phyloP scores from a whole-genome alignment of 2,888 invertebrate species.

The Ferdinandea cuprea region DNA sequence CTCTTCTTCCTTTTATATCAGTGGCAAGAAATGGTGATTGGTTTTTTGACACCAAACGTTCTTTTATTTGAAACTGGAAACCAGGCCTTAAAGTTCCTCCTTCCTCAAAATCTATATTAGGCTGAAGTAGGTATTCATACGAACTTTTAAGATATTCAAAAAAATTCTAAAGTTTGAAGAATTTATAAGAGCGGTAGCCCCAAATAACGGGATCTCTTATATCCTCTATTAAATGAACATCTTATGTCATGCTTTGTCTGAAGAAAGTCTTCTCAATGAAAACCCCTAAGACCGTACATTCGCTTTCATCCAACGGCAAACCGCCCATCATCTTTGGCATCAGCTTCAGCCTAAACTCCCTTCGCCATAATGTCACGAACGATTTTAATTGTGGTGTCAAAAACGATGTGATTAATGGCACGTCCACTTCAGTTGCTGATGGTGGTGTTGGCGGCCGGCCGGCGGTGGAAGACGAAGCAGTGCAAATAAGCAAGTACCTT shows the following conservation, averaged over 20 bases:
- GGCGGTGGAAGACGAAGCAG: conserved; percentile 46
- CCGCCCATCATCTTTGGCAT: conserved; percentile 40
- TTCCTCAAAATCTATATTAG: too few relatives aligned
- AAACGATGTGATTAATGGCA: conserved; percentile 71
- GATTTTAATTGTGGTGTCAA: conserved; percentile 74
- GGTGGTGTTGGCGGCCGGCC: conserved; percentile 20
- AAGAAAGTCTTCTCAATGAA: background rate
- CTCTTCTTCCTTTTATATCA: too few relatives aligned
- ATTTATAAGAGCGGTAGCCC: too few relatives aligned
- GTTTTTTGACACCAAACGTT: too few relatives aligned
- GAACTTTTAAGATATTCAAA: too few relatives aligned
- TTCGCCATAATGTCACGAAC: conserved; percentile 70
- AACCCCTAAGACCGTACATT: background rate
- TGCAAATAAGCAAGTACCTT: conserved; percentile 68
- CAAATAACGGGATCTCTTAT: too few relatives aligned
- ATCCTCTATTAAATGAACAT: too few relatives aligned
- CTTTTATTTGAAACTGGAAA: too few relatives aligned
- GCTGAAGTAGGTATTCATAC: too few relatives aligned
- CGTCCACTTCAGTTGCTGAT: conserved; percentile 57
- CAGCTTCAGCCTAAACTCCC: conserved; percentile 41
- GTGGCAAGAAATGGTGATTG: too few relatives aligned
- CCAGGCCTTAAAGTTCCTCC: too few relatives aligned
- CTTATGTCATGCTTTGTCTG: background rate
- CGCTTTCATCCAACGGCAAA: conserved; percentile 7
- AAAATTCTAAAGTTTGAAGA: too few relatives aligned